A percentile compares a stretch with the other conserved stretches of the same genome.
Conservation (phyloP, 2,888 invertebrate genomes). For the Furcula furcula region DNA sequence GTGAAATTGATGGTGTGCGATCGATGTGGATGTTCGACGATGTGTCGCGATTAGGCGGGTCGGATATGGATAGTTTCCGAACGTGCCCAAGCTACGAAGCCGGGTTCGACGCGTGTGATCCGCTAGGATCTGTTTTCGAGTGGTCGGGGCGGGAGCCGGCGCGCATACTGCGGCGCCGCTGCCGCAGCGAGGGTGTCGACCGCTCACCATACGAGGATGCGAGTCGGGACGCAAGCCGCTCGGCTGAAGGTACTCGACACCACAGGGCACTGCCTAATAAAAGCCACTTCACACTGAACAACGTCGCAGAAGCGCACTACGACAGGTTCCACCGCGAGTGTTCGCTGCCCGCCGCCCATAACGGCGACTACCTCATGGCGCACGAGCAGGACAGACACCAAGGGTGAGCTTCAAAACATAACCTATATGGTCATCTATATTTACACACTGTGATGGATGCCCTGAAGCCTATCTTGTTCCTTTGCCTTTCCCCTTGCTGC, state of each 20-base stretch:
- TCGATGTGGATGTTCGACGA: slow-evolving; percentile 70
- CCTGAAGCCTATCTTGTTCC: too few species aligned
- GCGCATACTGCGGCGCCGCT: slow-evolving; percentile 70
- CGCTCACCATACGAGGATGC: slow-evolving; percentile 76
- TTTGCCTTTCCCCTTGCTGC: too few species aligned
- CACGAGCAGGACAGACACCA: slow-evolving; percentile 57
- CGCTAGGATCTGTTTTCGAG: slow-evolving; percentile 65
- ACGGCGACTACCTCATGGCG: slow-evolving; percentile 74
- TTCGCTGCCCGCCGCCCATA: slow-evolving; percentile 58
- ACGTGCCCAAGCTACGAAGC: slow-evolving; percentile 72
- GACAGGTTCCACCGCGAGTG: slow-evolving; percentile 66
- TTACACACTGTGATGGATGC: neutral
- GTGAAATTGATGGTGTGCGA: slow-evolving; percentile 58
- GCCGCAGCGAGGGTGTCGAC: slow-evolving; percentile 76
- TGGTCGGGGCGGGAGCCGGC: slow-evolving; percentile 65
- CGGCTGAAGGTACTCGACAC: slow-evolving; percentile 50
- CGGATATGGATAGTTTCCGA: slow-evolving; percentile 75
- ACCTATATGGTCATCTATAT: slow-evolving; percentile 44
- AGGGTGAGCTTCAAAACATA: slow-evolving; percentile 55
- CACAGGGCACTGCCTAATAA: slow-evolving; percentile 57
- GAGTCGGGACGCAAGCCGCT: slow-evolving; percentile 53
- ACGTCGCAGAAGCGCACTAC: slow-evolving; percentile 45
- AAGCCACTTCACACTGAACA: slow-evolving; percentile 68
- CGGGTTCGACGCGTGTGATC: slow-evolving; percentile 73
- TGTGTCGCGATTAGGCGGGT: slow-evolving; percentile 59